Conservation (phyloP, 2,797 vertebrate species). For the Apodemus agrarius region DNA sequence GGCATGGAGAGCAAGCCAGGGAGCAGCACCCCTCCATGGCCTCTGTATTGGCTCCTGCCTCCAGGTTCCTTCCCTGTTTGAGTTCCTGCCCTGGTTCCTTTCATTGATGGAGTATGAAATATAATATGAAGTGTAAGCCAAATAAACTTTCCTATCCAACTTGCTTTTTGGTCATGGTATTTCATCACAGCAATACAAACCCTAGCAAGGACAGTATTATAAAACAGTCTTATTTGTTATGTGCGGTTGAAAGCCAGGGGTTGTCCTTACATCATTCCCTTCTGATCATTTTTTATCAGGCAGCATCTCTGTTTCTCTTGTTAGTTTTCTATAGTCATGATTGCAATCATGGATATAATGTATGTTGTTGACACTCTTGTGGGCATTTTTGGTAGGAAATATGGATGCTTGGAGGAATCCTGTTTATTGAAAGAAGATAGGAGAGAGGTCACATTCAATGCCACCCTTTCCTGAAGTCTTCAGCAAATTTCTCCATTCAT, state of each 20-base stretch:
- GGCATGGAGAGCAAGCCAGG: neutral
- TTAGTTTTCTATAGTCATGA: neutral
- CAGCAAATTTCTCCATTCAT: neutral
- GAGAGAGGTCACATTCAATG: neutral
- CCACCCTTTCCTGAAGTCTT: neutral
- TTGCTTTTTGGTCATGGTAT: neutral
- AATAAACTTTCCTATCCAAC: neutral
- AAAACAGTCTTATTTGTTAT: slow-evolving; percentile 14
- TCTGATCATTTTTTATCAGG: neutral
- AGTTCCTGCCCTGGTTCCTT: neutral
- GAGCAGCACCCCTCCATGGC: neutral
- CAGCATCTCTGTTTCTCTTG: neutral
- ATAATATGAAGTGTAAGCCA: neutral
- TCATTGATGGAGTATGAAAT: neutral
- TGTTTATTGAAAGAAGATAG: neutral
- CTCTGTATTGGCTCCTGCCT: neutral
- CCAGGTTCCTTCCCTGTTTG: neutral
- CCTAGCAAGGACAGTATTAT: neutral
- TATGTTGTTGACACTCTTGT: neutral
- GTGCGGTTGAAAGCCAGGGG: neutral
- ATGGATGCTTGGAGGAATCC: neutral
- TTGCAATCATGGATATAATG: neutral
- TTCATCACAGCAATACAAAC: neutral
- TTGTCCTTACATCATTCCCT: neutral
- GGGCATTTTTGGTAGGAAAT: neutral